Evolutionary conservation across 2,113 vertebrate genomes (phyloP), one percentile per base, ranked within the genome.

Genomic region (Trinectes maculatus): DNA sequence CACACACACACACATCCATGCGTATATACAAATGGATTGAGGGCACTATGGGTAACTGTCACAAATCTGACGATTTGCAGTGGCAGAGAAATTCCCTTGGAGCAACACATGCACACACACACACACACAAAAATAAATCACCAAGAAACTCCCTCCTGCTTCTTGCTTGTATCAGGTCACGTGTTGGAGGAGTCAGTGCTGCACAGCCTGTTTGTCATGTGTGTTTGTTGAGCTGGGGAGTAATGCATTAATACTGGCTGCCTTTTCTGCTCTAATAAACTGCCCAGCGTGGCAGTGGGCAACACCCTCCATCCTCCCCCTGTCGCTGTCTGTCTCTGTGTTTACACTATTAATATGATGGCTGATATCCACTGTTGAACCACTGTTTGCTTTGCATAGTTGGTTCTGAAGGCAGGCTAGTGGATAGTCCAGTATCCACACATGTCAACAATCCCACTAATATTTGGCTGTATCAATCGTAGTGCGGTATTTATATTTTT

Each of bases 201-300:
- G 31, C 63, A 51, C 34, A 57, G 55, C 42, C 42, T 60, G 33
- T 75, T 74, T 70, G 52, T 44, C 19, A 40, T 71, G 67, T 60
- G 65, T 49, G 49, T 33, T 33, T 59, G 80, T 64, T 71, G 26
- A 85, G 44, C 83, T 83, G 54, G 43, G 63, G 43, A 68, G 26
- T 72, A 82, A 80, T 68, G 46, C 36, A 34, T 64, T 80, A 72
- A 84, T 74, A 71, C 57, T 79, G 56, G 21, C 46, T 55, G 51
- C 25, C 36, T 56, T 54, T 87, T 89, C 80, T 77, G 77, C 79
- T 73, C 73, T 70, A 87, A 52, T 85, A 79, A 83, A 53, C 83
- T 61, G 33, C 16, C 44, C 42, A 64, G 42, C 69, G 21, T 53
- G 1, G 31, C 57, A 36, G 40, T 25, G 39, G 25, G 24, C 31